A percentile compares a stretch with the other conserved stretches of the same genome.
phyloP scores from a whole-genome alignment of 2,888 invertebrate species.

The Drosophila paranaensis region DNA sequence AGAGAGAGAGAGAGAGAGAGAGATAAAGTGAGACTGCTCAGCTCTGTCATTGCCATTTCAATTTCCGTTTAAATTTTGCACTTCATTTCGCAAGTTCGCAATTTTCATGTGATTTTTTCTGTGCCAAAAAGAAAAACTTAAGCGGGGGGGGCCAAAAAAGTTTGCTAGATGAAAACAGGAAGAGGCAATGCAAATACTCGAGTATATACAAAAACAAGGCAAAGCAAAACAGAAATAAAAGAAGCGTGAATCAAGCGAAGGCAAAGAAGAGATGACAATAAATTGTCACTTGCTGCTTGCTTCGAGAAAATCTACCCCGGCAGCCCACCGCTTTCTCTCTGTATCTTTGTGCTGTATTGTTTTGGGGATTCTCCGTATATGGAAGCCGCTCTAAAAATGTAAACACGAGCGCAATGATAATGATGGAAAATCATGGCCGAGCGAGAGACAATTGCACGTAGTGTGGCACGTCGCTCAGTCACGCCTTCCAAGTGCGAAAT shows the following conservation, averaged over 20 bases:
- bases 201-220: constrained; percentile 43
- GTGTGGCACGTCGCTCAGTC: constrained; percentile 43
- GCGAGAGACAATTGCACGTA: constrained; percentile 73
- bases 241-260: constrained; percentile 53
- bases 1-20: constrained; percentile 8
- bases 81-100: constrained; percentile 82
- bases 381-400: constrained; percentile 63
- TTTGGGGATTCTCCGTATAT: constrained; percentile 29
- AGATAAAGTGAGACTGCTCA: constrained; percentile 36
- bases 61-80: constrained; percentile 82
- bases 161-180: constrained; percentile 49
- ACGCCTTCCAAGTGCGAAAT: constrained; percentile 29
- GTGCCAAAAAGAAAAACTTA: constrained; percentile 21
- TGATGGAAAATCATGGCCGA: constrained; percentile 76
- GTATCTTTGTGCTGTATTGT: constrained; percentile 7
- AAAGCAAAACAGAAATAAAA: constrained; percentile 44
- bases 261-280: constrained; percentile 74
- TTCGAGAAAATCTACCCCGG: constrained; percentile 8
- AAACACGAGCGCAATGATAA: constrained; percentile 76
- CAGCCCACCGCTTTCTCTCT: neutral
- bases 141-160: constrained; percentile 41
- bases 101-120: constrained; percentile 68
- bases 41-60: constrained; percentile 82
- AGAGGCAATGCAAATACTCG: constrained; percentile 71
- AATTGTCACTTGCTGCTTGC: constrained; percentile 69